Evolutionary conservation across 2,113 vertebrate genomes (phyloP).

Genomic region (Tragulus kanchil): DNA sequence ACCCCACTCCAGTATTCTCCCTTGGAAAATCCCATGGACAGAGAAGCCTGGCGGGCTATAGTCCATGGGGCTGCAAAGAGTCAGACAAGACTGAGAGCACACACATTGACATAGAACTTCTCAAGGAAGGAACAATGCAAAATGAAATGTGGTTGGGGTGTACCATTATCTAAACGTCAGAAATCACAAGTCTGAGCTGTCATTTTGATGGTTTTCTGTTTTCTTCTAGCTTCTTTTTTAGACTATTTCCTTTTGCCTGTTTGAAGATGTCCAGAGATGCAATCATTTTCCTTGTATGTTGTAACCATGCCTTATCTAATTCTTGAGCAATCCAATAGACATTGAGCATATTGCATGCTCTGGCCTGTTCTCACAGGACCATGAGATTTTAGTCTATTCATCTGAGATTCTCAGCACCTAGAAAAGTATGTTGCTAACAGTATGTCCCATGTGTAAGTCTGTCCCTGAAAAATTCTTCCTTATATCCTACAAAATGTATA

Average conservation of each 20-base stretch:
- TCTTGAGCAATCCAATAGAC: background rate
- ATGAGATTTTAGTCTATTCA: slow-evolving; percentile 16
- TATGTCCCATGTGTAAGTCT: background rate
- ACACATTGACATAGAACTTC: background rate
- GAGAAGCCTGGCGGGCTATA: background rate
- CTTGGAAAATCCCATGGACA: background rate
- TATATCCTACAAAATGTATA: background rate
- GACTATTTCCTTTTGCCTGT: background rate
- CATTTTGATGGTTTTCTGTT: background rate
- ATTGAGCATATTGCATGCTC: background rate
- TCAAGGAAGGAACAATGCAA: background rate
- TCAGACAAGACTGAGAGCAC: background rate
- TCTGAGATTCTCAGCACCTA: background rate
- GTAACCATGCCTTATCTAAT: background rate
- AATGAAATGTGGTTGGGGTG: background rate
- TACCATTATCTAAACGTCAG: background rate
- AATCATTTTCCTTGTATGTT: background rate
- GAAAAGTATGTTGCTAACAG: slow-evolving; percentile 12
- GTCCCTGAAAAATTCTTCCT: slow-evolving; percentile 16
- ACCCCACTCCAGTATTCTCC: background rate
- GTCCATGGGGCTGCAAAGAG: background rate
- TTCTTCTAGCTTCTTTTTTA: background rate
- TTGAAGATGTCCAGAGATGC: slow-evolving; percentile 36
- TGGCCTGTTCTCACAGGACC: background rate
- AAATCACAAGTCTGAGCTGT: background rate